Base-by-base conservation (phyloP, 2,888 invertebrate genomes). In the Urechis unicinctus region DNA sequence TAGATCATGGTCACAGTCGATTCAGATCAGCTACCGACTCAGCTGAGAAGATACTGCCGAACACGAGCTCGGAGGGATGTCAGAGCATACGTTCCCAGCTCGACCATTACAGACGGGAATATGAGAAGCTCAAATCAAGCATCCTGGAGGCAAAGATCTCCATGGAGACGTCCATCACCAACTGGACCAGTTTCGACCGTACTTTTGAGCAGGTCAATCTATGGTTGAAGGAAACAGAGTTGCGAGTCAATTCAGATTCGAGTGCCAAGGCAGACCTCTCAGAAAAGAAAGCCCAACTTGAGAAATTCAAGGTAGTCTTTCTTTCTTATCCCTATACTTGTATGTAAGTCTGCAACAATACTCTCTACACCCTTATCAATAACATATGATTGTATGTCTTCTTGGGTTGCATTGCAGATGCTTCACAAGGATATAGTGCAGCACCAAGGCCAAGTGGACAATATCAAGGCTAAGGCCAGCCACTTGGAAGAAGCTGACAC, bases 11-110 rank as follows among this genome's bases (percentile, higher is more conserved):
- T 0, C 92, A 94, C 71, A 88, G 88, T 69, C 87, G 88, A 68
- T 76, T 91, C 25, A 63, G 75, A 28, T 62, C 64, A 3, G 85
- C 91, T 50, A 79, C 91, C 31, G 95, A 95, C 70, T 81, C 93
- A 1, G 93, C 93, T 71, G 95, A 95, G 75, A 88, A 89, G 71
- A 91, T 94, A 0, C 88, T 92, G 6, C 87, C 93, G 83, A 93
- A 91, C 71, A 95, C 94, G 0, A 92, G 91, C 78, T 87, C 88
- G 63, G 83, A 85, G 52, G 95, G 95, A 0, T 90, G 89, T 0
- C 85, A 86, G 0, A 89, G 89, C 75, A 92, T 95, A 57, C 87
- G 91, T 71, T 92, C 94, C 72, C 91, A 92, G 68, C 92, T 92
- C 0, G 92, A 92, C 72, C 86, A 85, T 62, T 79, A 93, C 26